Evolutionary conservation across 35 echinoderm and acorn worm species (phyloP).

Genomic region (Ptychodera flava): DNA sequence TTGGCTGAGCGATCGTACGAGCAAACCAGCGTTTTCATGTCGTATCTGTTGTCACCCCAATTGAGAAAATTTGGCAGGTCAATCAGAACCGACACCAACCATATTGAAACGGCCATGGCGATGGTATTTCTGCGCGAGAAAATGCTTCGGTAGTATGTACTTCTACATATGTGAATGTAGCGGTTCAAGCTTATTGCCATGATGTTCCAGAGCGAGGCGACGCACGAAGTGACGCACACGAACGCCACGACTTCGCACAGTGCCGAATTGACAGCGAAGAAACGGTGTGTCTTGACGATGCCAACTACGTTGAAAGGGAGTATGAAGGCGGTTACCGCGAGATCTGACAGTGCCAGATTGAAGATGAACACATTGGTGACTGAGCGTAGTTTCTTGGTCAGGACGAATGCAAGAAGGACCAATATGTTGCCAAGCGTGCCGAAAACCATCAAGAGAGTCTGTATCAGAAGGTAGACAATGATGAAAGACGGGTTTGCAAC

Average conservation of each 20-base stretch:
- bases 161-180: conserved; percentile 39
- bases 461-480: not conserved
- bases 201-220: conserved; percentile 57
- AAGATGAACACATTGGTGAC: conserved; percentile 56
- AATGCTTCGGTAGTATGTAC: conserved; percentile 16
- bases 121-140: conserved; percentile 36
- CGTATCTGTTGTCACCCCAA: conserved; percentile 33
- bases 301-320: not conserved
- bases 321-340: conserved; percentile 55
- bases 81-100: conserved; percentile 35
- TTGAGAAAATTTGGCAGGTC: conserved; percentile 44
- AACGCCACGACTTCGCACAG: conserved; percentile 36
- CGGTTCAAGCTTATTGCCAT: conserved; percentile 55
- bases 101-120: conserved; percentile 32
- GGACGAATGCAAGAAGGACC: conserved; percentile 37
- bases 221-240: conserved; percentile 43
- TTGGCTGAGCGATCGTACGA: conserved; percentile 41
- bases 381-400: conserved; percentile 30
- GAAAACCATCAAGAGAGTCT: conserved; percentile 23
- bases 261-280: not conserved
- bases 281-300: conserved; percentile 10
- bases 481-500: no score
- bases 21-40: conserved; percentile 45
- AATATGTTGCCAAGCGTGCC: conserved; percentile 45
- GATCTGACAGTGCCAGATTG: conserved; percentile 45